A percentile compares a stretch with the other conserved stretches of the same genome.
phyloP scores from a whole-genome alignment of 1,140 invertebrate species.

The honey bee (Apis mellifera) region DNA sequence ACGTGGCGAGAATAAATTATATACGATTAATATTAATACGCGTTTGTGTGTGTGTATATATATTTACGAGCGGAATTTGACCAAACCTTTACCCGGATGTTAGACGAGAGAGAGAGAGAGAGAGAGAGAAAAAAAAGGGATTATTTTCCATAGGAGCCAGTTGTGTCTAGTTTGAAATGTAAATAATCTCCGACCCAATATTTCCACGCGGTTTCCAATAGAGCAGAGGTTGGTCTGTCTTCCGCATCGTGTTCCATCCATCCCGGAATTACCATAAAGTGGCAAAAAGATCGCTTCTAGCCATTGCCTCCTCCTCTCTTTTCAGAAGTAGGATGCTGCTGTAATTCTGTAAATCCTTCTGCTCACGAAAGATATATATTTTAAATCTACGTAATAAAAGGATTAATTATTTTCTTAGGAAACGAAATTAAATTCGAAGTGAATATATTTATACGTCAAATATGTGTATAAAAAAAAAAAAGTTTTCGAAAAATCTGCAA shows the following conservation, averaged over 20 bases:
- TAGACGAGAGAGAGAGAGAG: neutral
- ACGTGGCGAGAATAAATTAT: neutral
- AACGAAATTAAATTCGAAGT: no score
- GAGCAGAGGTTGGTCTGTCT: slow-evolving; percentile 13
- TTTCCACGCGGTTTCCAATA: slow-evolving; percentile 34
- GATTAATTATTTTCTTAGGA: no score
- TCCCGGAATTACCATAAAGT: slow-evolving; percentile 30
- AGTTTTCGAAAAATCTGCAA: no score
- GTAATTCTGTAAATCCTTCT: slow-evolving; percentile 54
- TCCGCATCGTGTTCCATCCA: slow-evolving; percentile 19
- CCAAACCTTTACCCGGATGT: no score
- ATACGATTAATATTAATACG: neutral
- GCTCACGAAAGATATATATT: neutral
- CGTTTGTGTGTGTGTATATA: no score
- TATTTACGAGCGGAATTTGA: no score
- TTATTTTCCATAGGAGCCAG: neutral
- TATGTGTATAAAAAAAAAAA: no score
- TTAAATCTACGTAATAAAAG: no score
- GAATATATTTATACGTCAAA: no score
- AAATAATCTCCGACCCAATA: slow-evolving; percentile 38
- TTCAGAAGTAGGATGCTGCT: slow-evolving; percentile 56
- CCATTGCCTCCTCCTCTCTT: neutral
- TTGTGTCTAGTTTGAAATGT: slow-evolving; percentile 37
- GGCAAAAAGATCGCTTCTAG: slow-evolving; percentile 4
- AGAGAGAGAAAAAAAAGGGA: neutral